Percentiles rank a stretch among this genome's conserved stretches.
Evolutionary conservation across 2,113 vertebrate species (phyloP).

Genomic region (Labeo catla): DNA sequence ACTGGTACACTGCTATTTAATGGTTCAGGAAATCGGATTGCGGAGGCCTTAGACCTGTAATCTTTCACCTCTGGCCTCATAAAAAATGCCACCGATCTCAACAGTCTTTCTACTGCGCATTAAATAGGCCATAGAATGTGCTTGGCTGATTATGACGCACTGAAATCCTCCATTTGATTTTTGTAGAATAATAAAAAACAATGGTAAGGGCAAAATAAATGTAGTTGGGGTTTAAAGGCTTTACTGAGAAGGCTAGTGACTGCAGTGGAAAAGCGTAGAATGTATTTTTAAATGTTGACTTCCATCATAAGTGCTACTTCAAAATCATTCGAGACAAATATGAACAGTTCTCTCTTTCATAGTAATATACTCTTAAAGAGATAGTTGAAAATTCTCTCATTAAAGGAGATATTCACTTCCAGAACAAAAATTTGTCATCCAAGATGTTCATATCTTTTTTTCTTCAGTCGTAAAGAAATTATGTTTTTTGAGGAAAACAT

Average conservation of each 20-base stretch:
- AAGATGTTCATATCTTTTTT: no score
- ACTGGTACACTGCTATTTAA: slow-evolving; percentile 42
- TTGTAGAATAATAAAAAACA: slow-evolving; percentile 41
- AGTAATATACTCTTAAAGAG: not conserved
- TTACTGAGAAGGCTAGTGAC: not conserved
- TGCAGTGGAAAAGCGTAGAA: not conserved
- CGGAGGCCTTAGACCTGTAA: not conserved
- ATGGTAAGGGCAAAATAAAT: slow-evolving; percentile 43
- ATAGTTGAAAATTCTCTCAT: no score
- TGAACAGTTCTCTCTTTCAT: not conserved
- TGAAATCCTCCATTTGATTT: slow-evolving; percentile 52
- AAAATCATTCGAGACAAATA: not conserved
- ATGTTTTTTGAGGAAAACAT: no score
- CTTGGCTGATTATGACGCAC: slow-evolving; percentile 36
- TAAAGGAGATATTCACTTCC: no score
- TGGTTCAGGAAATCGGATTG: slow-evolving; percentile 29
- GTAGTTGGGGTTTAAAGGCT: not conserved
- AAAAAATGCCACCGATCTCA: slow-evolving; percentile 33
- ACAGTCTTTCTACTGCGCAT: not conserved
- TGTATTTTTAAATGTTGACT: not conserved
- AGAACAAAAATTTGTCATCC: no score
- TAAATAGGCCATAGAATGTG: slow-evolving; percentile 14
- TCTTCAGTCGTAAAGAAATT: no score
- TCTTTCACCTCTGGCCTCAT: slow-evolving; percentile 33
- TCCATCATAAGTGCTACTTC: not conserved